These are phyloP conservation scores for Falco biarmicus DNA, from an alignment of 2,797 vertebrate species.

Conservation along the genomic window DNA sequence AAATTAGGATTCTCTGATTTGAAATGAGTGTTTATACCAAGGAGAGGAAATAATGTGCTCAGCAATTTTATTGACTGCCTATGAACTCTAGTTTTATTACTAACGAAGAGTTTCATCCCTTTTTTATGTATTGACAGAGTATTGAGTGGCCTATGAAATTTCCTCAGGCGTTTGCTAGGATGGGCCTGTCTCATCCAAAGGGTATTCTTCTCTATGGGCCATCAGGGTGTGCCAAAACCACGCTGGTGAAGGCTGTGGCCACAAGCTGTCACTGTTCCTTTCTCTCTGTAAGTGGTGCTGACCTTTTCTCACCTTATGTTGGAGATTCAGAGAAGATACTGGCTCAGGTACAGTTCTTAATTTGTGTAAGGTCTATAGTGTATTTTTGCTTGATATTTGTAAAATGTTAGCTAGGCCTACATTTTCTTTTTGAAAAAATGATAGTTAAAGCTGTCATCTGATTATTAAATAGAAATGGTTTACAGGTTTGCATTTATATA, in stretches of 20 bases:
- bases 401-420: not conserved
- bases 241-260: constrained; percentile 87
- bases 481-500: not conserved
- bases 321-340: constrained; percentile 94
- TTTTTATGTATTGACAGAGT: constrained; percentile 76
- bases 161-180: constrained; percentile 87
- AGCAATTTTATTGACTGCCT: not conserved
- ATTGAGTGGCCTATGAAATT: constrained; percentile 94
- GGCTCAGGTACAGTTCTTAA: constrained; percentile 83
- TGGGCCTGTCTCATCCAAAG: constrained; percentile 87
- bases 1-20: not conserved
- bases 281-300: constrained; percentile 89
- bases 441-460: not conserved
- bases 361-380: not conserved
- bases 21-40: not conserved
- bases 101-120: not conserved
- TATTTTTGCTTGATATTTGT: not conserved
- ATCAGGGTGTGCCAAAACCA: constrained; percentile 94
- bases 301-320: constrained; percentile 92
- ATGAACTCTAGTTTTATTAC: not conserved
- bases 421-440: not conserved
- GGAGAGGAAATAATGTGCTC: not conserved
- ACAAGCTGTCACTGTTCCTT: constrained; percentile 87
- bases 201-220: constrained; percentile 93
- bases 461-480: not conserved